Base-by-base conservation (phyloP, 2,797 vertebrate genomes). In the Natrix natrix region DNA sequence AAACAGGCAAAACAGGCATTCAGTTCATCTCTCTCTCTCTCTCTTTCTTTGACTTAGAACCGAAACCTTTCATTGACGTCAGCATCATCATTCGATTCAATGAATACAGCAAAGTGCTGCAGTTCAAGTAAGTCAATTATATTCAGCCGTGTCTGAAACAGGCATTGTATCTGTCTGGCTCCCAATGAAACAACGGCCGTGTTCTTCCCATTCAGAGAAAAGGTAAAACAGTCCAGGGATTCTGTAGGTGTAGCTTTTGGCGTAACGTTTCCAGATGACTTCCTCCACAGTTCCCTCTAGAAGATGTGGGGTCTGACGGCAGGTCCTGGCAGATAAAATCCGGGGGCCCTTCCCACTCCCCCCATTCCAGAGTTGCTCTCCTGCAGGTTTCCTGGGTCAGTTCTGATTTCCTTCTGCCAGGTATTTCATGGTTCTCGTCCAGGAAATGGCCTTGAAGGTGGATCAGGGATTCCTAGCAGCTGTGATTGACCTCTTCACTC, bases 371-470 rank as follows among this genome's bases (percentile, higher is more conserved):
- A 60, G 57, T 20, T 52, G 10, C 11, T 28, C 78, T 87, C 28
- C 28, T 16, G 13, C 28, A 43, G 61, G 20, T 48, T 28, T 1
- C 20, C 1, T 10, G 11, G 24, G 13, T 55, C 16, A 57, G 0
- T 61, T 60, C n/a, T 13, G 16, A 3, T 69, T 52, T 4, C 26
- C 26, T 89, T 95, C 93, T 1, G 59, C 94, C 94, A 99, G 99
- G 93, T 99, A 99, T 97, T 99, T 99, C 97, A 99, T 99, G 99
- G 99, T 98, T 93, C 98, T 99, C 93, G 99, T 99, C 94, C 99
- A 99, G 96, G 99, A 99, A 96, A 99, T 99, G 99, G 99, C 99
- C 0, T 97, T 99, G 93, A 99, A 99, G 97, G 95, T 99, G 3
- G 99, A 99, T 95, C 99, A 99, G 94, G 99, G 98, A 0, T 99